These are phyloP conservation scores for Hoplias malabaricus DNA, from an alignment of 2,113 vertebrate species.

Conservation along the genomic window DNA sequence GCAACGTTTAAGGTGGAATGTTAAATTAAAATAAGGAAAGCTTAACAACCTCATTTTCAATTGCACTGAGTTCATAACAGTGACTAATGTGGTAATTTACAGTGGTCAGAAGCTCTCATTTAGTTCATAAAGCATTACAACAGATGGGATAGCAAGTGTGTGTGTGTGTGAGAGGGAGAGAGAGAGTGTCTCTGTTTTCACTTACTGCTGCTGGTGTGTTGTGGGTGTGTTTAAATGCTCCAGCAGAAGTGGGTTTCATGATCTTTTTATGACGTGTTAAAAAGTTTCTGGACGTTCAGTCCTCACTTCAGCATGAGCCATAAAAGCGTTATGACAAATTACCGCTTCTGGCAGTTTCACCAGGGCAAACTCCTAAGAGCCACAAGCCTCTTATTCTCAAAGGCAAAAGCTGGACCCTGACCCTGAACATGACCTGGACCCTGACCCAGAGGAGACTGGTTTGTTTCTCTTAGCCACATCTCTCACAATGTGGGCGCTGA, in stretches of 20 bases:
- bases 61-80: too few relatives aligned
- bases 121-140: too few relatives aligned
- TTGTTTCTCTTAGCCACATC: not conserved
- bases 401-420: too few relatives aligned
- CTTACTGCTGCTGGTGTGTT: not conserved
- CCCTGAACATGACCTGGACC: not conserved
- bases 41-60: too few relatives aligned
- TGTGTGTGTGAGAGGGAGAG: too few relatives aligned
- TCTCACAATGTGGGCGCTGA: not conserved
- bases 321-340: constrained; percentile 71
- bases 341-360: constrained; percentile 9
- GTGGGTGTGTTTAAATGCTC: not conserved
- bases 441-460: not conserved
- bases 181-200: not conserved
- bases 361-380: not conserved
- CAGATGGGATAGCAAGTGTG: too few relatives aligned
- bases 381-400: not conserved
- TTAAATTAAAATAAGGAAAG: too few relatives aligned
- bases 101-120: too few relatives aligned
- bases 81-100: too few relatives aligned
- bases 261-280: constrained; percentile 71
- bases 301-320: constrained; percentile 63
- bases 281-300: constrained; percentile 62
- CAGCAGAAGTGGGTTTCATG: not conserved
- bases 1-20: too few relatives aligned